Conservation (phyloP, 2,113 vertebrate genomes). For the Psittacus erithacus region DNA sequence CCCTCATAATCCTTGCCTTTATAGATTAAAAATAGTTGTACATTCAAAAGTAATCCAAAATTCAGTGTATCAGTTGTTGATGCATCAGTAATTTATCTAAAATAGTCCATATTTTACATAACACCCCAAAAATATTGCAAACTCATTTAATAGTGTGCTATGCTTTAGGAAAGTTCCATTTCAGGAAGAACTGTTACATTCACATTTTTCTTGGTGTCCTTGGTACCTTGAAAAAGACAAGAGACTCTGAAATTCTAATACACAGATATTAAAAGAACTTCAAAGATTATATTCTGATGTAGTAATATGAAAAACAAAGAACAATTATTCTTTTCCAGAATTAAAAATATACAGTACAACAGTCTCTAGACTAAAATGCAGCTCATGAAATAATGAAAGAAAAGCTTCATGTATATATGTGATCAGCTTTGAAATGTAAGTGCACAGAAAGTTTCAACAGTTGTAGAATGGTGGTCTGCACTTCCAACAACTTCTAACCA, state of each 20-base stretch:
- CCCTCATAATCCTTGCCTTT: slow-evolving; percentile 28
- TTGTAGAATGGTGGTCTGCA: not conserved
- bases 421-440: not conserved
- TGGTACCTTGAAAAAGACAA: not conserved
- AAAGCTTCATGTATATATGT: not conserved
- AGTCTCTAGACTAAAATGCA: not conserved
- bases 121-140: not conserved
- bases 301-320: not conserved
- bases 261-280: not conserved
- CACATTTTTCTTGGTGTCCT: not conserved
- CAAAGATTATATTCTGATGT: not conserved
- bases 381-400: not conserved
- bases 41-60: slow-evolving; percentile 43
- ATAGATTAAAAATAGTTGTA: slow-evolving; percentile 42
- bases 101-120: not conserved
- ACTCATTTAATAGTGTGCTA: not conserved
- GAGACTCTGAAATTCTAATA: not conserved
- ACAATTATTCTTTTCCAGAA: not conserved
- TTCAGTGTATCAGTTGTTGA: not conserved
- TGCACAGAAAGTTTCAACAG: rapidly evolving
- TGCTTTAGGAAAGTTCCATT: not conserved
- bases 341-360: not conserved
- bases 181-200: not conserved
- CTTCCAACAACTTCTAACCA: not conserved
- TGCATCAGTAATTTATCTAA: not conserved